Percentiles rank a stretch among this genome's conserved stretches.
phyloP scores from a whole-genome alignment of 2,888 invertebrate species.

The Alviniconcha strummeri region DNA sequence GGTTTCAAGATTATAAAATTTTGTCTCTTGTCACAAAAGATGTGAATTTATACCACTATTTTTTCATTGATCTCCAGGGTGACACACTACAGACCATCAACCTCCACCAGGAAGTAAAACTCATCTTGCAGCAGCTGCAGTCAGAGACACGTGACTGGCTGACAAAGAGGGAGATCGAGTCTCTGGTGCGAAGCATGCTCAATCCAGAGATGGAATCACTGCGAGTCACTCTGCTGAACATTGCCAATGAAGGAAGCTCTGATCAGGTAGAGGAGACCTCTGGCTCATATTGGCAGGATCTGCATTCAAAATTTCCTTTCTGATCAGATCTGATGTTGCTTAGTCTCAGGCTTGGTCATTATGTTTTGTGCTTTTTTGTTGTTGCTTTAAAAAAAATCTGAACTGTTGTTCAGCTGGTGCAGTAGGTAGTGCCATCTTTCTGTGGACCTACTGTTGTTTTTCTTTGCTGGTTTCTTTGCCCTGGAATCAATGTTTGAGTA shows the following conservation, averaged over 20 bases:
- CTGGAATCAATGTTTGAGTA: too few relatives aligned
- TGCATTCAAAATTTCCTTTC: slow-evolving; percentile 19
- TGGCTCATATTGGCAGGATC: slow-evolving; percentile 45
- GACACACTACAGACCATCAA: slow-evolving; percentile 30
- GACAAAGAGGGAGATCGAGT: slow-evolving; percentile 5
- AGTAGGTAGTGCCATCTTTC: too few relatives aligned
- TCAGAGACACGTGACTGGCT: slow-evolving; percentile 24
- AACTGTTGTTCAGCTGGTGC: too few relatives aligned
- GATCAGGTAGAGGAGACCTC: slow-evolving; percentile 3
- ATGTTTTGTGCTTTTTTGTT: too few relatives aligned
- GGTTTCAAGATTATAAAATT: too few relatives aligned
- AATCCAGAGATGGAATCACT: slow-evolving; percentile 27
- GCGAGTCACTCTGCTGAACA: slow-evolving; percentile 24
- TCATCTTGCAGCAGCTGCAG: slow-evolving; percentile 46
- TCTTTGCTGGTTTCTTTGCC: too few relatives aligned
- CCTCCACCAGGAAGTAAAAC: slow-evolving; percentile 48
- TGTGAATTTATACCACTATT: too few relatives aligned
- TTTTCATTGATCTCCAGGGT: background rate
- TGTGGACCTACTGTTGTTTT: too few relatives aligned
- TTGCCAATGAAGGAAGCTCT: slow-evolving; percentile 27
- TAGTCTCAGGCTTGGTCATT: slow-evolving; percentile 6
- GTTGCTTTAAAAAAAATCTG: too few relatives aligned
- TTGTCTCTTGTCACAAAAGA: too few relatives aligned
- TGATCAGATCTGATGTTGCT: too few relatives aligned
- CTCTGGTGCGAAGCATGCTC: slow-evolving; percentile 15